Conservation (phyloP, 2,888 invertebrate genomes). For the Leptogaster cylindrica region DNA sequence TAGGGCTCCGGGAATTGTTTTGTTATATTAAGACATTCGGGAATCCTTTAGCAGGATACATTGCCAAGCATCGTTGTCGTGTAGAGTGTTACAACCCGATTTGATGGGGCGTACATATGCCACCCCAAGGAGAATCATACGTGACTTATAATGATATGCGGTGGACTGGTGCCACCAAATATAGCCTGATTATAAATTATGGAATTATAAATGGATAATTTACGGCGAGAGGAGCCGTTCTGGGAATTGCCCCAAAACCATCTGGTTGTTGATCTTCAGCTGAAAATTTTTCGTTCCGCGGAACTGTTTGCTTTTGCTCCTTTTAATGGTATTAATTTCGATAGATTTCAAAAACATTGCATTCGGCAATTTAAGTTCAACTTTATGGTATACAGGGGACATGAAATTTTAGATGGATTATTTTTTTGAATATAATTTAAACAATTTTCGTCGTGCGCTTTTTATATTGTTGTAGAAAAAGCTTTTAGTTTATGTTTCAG, state of each 20-base stretch:
- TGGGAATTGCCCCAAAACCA: background rate
- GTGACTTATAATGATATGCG: conserved; percentile 32
- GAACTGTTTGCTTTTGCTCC: too few relatives aligned
- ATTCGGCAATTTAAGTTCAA: too few relatives aligned
- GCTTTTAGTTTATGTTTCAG: too few relatives aligned
- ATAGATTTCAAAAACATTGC: too few relatives aligned
- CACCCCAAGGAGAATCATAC: background rate
- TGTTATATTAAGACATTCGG: conserved; percentile 33
- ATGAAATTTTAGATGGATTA: too few relatives aligned
- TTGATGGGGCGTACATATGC: conserved; percentile 4
- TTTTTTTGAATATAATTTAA: too few relatives aligned
- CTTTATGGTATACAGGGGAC: too few relatives aligned
- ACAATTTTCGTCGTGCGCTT: too few relatives aligned
- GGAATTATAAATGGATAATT: conserved; percentile 20
- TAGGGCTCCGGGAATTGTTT: conserved; percentile 19
- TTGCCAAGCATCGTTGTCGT: background rate
- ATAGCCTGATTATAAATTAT: conserved; percentile 28
- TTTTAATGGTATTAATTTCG: too few relatives aligned
- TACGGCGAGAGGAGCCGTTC: background rate
- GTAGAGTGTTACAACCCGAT: background rate
- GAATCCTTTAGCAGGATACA: background rate
- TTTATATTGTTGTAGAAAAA: too few relatives aligned
- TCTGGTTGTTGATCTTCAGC: too few relatives aligned
- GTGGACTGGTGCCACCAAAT: conserved; percentile 15
- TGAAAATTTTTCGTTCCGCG: too few relatives aligned